Conservation (phyloP, 2,888 invertebrate species). For the Limenitis camilla region DNA sequence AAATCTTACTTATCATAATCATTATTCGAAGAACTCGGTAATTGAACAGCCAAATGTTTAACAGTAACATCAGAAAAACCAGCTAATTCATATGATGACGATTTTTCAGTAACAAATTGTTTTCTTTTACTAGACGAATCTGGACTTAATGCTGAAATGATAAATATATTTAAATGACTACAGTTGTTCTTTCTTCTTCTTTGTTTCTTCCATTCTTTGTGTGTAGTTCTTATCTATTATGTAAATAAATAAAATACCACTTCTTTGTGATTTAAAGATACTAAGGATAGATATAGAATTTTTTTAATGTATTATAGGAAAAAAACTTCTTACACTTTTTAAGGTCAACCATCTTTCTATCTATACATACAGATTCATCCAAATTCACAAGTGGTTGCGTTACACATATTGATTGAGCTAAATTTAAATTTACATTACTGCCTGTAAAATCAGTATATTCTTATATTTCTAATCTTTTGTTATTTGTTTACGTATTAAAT, state of each 20-base stretch:
- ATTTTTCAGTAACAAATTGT: slow-evolving; percentile 36
- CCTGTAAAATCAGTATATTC: slow-evolving; percentile 29
- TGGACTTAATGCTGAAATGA: slow-evolving; percentile 39
- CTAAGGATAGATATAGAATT: too few species aligned
- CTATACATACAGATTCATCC: slow-evolving; percentile 23
- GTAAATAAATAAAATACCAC: too few species aligned
- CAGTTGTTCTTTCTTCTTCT: too few species aligned
- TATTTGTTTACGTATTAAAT: too few species aligned
- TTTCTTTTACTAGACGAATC: slow-evolving; percentile 35
- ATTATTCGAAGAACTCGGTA: slow-evolving; percentile 40
- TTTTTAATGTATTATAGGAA: background rate
- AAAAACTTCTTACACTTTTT: slow-evolving; percentile 4
- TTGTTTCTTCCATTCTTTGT: too few species aligned
- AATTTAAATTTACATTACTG: slow-evolving; percentile 31
- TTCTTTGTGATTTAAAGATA: too few species aligned
- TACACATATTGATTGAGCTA: slow-evolving; percentile 46
- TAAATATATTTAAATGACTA: background rate
- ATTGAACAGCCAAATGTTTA: slow-evolving; percentile 50
- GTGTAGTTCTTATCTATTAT: too few species aligned
- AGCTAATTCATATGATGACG: slow-evolving; percentile 41
- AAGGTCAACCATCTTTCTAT: slow-evolving; percentile 1
- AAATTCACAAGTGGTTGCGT: slow-evolving; percentile 37
- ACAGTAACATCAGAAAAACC: slow-evolving; percentile 43
- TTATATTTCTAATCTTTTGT: background rate
- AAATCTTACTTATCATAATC: slow-evolving; percentile 42